phyloP scores from a whole-genome alignment of 1,140 invertebrate species.

The Drosophila funebris region DNA sequence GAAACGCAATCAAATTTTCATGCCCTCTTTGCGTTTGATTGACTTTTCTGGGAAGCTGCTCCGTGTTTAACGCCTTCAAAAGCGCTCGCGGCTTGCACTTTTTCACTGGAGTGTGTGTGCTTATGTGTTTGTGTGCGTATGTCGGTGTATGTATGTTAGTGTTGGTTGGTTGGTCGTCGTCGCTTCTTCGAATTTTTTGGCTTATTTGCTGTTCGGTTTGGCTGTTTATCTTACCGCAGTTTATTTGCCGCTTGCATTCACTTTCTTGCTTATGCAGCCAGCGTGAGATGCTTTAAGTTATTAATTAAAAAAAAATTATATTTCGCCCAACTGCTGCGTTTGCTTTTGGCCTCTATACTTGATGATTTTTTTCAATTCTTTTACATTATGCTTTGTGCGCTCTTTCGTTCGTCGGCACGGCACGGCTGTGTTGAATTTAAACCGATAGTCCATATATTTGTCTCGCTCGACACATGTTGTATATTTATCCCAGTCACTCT shows the following conservation, averaged over 20 bases:
- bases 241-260: constrained; percentile 57
- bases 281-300: constrained; percentile 49
- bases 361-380: constrained; percentile 80
- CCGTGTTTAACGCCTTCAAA: constrained; percentile 38
- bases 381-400: constrained; percentile 74
- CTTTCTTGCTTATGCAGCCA: constrained; percentile 33
- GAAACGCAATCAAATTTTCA: constrained; percentile 25
- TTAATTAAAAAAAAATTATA: constrained; percentile 57
- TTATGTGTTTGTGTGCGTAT: constrained; percentile 19
- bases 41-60: constrained; percentile 41
- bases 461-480: constrained; percentile 24
- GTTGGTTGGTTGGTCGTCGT: constrained; percentile 50
- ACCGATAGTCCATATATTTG: constrained; percentile 33
- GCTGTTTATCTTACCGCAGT: constrained; percentile 64
- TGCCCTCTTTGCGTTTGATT: constrained; percentile 18
- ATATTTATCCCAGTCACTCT: constrained; percentile 34
- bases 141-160: constrained; percentile 34
- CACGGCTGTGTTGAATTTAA: constrained; percentile 72
- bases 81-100: constrained; percentile 67
- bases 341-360: constrained; percentile 78
- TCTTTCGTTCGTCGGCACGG: constrained; percentile 68
- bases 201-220: constrained; percentile 47
- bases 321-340: constrained; percentile 63
- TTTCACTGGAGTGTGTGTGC: constrained; percentile 60
- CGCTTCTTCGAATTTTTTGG: constrained; percentile 59